Evolutionary conservation across 2,797 vertebrate species (phyloP).

Genomic region (Centroberyx gerrardi): DNA sequence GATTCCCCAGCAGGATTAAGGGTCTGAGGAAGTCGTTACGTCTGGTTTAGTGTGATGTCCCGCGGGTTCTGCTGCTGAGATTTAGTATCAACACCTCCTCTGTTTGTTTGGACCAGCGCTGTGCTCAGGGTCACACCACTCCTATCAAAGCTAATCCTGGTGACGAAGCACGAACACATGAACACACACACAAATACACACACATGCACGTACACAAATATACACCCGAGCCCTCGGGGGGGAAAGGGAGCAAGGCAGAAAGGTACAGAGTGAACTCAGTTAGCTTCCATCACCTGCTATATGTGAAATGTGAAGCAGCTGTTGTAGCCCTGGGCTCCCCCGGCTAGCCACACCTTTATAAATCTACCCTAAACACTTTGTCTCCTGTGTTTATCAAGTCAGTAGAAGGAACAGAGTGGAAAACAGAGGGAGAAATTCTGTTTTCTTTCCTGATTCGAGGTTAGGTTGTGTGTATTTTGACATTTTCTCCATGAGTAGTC

Average conservation of each 20-base stretch:
- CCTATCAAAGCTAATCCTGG: slow-evolving; percentile 60
- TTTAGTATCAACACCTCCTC: slow-evolving; percentile 79
- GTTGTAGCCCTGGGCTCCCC: slow-evolving; percentile 37
- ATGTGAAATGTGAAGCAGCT: slow-evolving; percentile 70
- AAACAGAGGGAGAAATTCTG: slow-evolving; percentile 15
- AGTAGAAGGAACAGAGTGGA: not conserved
- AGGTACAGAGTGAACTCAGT: slow-evolving; percentile 23
- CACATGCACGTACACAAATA: slow-evolving; percentile 25
- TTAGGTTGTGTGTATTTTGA: slow-evolving; percentile 46
- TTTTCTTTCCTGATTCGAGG: slow-evolving; percentile 57
- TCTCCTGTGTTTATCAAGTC: slow-evolving; percentile 56
- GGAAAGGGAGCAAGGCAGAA: slow-evolving; percentile 13
- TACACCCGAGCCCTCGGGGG: not conserved
- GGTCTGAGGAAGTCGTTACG: slow-evolving; percentile 70
- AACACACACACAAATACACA: slow-evolving; percentile 32
- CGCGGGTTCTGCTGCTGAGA: slow-evolving; percentile 63
- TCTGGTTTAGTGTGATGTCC: slow-evolving; percentile 64
- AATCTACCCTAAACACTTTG: slow-evolving; percentile 31
- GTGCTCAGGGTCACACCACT: slow-evolving; percentile 69
- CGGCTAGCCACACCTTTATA: slow-evolving; percentile 4
- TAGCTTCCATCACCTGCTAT: slow-evolving; percentile 3
- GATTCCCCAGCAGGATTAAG: slow-evolving; percentile 47
- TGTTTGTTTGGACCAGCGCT: slow-evolving; percentile 77
- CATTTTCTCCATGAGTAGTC: slow-evolving; percentile 2
- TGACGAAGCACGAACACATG: slow-evolving; percentile 46